Conservation (phyloP, 2,888 invertebrate genomes). For the Ormyrus rosae region DNA sequence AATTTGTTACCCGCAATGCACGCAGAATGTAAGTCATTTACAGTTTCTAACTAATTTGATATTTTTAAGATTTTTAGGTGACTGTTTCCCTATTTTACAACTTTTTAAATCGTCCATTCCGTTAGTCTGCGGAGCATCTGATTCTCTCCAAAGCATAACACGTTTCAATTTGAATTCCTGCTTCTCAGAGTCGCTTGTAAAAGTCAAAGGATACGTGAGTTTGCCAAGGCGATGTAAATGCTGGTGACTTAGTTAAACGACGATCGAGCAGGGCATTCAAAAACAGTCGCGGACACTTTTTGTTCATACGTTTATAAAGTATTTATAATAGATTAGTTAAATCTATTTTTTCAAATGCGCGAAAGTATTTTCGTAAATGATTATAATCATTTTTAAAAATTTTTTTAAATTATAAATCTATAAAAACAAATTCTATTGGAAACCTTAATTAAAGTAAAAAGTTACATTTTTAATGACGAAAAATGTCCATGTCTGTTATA, state of each 20-base stretch:
- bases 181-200: constrained; percentile 30
- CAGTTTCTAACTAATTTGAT: background rate
- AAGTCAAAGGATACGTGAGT: constrained; percentile 28
- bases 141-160: constrained; percentile 53
- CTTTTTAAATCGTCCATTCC: constrained; percentile 59
- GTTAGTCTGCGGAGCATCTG: constrained; percentile 54
- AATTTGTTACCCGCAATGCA: background rate
- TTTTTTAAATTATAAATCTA: background rate
- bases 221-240: constrained; percentile 36
- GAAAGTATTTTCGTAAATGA: background rate
- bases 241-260: constrained; percentile 44
- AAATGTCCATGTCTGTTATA: constrained; percentile 41
- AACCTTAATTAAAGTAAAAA: background rate
- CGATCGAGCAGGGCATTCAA: constrained; percentile 41
- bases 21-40: background rate
- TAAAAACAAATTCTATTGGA: background rate
- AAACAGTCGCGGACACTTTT: constrained; percentile 40
- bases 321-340: background rate
- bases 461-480: constrained; percentile 33
- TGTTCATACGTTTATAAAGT: background rate
- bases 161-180: constrained; percentile 39
- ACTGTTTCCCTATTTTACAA: constrained; percentile 37
- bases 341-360: background rate
- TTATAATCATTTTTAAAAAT: background rate
- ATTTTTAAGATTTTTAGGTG: constrained; percentile 9